These are phyloP conservation scores for Peromyscus attwateri DNA, from an alignment of 2,797 vertebrate species.

Conservation along the genomic window DNA sequence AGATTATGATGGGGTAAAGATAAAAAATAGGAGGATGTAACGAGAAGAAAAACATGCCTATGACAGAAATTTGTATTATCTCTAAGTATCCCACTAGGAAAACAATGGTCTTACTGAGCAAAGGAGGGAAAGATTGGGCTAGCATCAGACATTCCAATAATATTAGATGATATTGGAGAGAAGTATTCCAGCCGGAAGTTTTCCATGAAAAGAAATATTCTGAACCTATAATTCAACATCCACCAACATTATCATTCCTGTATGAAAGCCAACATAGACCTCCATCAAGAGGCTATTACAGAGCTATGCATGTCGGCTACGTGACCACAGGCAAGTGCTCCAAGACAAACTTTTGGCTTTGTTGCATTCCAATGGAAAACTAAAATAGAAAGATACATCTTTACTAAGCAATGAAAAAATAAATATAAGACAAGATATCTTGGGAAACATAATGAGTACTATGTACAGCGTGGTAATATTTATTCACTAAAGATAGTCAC, in stretches of 20 bases:
- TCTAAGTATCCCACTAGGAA: not conserved
- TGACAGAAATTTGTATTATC: slow-evolving; percentile 7
- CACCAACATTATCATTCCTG: not conserved
- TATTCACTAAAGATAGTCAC: not conserved
- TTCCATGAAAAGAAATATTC: slow-evolving; percentile 54
- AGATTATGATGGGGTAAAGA: slow-evolving; percentile 14
- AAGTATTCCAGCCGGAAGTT: not conserved
- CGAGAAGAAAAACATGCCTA: not conserved
- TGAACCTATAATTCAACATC: not conserved
- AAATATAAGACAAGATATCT: not conserved
- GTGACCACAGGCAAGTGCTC: not conserved
- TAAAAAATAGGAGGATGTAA: not conserved
- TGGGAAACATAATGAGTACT: not conserved
- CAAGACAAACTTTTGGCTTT: not conserved
- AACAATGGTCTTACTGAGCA: not conserved
- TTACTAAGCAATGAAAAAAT: not conserved
- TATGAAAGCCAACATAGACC: slow-evolving; percentile 13
- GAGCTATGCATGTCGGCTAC: not conserved
- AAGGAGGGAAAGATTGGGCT: not conserved
- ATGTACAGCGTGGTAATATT: not conserved
- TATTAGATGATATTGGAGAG: not conserved
- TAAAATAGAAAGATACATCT: not conserved
- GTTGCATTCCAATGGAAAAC: not conserved
- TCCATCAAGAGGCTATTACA: not conserved
- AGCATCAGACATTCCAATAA: not conserved